Conservation (phyloP, 2,797 vertebrate species). For the Gila robusta region DNA sequence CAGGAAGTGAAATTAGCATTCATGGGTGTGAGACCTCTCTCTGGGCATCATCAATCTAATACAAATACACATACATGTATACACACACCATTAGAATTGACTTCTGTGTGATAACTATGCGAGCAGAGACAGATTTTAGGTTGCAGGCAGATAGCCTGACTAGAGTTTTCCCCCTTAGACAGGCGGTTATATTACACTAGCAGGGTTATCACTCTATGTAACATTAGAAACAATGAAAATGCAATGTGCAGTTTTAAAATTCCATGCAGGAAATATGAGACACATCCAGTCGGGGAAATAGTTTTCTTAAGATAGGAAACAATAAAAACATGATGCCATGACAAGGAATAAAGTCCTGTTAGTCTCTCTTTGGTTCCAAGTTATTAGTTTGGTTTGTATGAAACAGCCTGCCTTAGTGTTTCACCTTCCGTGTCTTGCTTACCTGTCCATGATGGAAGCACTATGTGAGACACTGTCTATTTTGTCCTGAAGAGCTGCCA, state of each 20-base stretch:
- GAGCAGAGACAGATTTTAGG: conserved; percentile 21
- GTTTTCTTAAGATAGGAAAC: not conserved
- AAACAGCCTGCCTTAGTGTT: not conserved
- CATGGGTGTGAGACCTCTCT: not conserved
- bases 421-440: conserved; percentile 57
- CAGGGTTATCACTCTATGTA: not conserved
- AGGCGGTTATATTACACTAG: not conserved
- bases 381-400: not conserved
- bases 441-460: conserved; percentile 89
- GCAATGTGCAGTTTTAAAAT: conserved; percentile 20
- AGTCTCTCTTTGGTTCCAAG: not conserved
- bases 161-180: not conserved
- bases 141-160: conserved; percentile 16
- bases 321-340: conserved; percentile 5
- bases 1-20: not conserved
- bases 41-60: not conserved
- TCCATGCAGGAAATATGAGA: conserved; percentile 24
- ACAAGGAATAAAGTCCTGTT: not conserved
- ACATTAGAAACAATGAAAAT: conserved; percentile 24
- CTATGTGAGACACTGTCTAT: conserved; percentile 81
- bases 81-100: not conserved
- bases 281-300: conserved; percentile 24
- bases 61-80: not conserved
- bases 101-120: not conserved
- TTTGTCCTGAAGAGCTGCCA: conserved; percentile 85